Conservation (phyloP, 2,888 invertebrate species). For the Argynnis bischoffii region DNA sequence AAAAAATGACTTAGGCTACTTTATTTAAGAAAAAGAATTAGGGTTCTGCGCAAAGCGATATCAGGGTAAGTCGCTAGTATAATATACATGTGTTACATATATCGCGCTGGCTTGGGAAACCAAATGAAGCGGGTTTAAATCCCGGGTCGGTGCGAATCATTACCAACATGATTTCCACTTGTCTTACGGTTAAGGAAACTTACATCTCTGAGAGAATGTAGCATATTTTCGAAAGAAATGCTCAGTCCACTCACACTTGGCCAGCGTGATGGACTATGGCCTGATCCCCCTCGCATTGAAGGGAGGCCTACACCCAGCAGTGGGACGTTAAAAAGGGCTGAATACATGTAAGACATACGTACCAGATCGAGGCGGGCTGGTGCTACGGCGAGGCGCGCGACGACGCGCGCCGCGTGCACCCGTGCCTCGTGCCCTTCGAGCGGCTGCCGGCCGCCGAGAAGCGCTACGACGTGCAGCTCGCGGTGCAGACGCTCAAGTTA, state of each 20-base stretch:
- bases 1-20: neutral
- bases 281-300: too few species aligned
- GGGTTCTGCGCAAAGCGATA: neutral
- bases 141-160: too few species aligned
- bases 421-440: conserved; percentile 98
- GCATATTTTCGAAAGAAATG: too few species aligned
- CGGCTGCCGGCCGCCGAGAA: conserved; percentile 96
- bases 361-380: conserved; percentile 97
- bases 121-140: too few species aligned
- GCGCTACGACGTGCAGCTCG: conserved; percentile 97
- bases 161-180: too few species aligned
- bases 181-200: too few species aligned
- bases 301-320: too few species aligned
- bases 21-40: neutral
- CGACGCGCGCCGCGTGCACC: conserved; percentile 94
- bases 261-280: too few species aligned
- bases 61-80: too few species aligned
- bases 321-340: too few species aligned
- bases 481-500: conserved; percentile 98
- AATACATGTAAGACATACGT: neutral
- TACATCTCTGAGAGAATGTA: too few species aligned
- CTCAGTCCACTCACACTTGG: too few species aligned
- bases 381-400: conserved; percentile 96
- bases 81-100: neutral
- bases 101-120: neutral